Conservation (phyloP, 1,140 invertebrate genomes). For the Camponotus pennsylvanicus region DNA sequence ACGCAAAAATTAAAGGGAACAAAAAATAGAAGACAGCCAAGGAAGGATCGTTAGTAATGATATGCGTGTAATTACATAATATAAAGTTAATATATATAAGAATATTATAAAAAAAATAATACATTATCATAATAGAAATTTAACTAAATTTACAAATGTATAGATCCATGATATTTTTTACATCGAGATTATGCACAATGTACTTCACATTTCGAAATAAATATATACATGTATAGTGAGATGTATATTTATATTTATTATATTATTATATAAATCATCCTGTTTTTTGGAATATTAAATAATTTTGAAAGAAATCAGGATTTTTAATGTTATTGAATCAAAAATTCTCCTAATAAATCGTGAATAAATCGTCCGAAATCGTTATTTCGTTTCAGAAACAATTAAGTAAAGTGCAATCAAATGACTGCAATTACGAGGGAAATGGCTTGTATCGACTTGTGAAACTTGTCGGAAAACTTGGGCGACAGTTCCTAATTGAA, state of each 20-base stretch:
- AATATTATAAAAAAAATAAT: neutral
- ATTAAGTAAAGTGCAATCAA: conserved; percentile 28
- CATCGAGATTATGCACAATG: neutral
- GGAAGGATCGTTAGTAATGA: neutral
- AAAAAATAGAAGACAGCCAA: neutral
- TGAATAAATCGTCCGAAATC: neutral
- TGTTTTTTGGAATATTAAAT: neutral
- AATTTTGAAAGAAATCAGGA: neutral
- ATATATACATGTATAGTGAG: neutral
- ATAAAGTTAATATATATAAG: conserved; percentile 19
- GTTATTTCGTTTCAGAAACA: neutral
- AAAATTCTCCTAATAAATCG: neutral
- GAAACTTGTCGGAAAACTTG: conserved; percentile 16
- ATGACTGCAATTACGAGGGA: neutral
- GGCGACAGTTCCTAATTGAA: conserved; percentile 23
- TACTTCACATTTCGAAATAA: conserved; percentile 9
- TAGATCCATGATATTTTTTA: conserved; percentile 11
- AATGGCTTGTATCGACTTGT: conserved; percentile 5
- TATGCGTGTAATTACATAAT: neutral
- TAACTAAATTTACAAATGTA: conserved; percentile 12
- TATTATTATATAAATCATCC: neutral
- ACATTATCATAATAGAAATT: conserved; percentile 9
- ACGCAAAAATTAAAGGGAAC: neutral
- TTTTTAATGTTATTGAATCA: neutral
- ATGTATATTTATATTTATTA: neutral